phyloP scores from a whole-genome alignment of 2,113 vertebrate genomes.

The Rhinoptilus africanus region DNA sequence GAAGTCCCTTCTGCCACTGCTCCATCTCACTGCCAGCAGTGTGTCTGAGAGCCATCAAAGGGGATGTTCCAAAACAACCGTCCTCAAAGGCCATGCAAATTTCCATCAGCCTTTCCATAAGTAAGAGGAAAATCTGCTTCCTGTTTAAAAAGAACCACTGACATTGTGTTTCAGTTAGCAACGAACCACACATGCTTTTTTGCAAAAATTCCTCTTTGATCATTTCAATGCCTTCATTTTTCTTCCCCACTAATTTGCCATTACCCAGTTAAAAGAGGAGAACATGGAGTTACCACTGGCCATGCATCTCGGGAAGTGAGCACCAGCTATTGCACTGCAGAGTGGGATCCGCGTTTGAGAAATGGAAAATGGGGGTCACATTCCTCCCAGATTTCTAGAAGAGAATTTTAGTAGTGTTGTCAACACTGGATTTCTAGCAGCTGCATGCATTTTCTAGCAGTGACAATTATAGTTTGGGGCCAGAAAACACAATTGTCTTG shows the following conservation, averaged over 20 bases:
- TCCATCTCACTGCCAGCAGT: neutral
- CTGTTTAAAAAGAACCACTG: neutral
- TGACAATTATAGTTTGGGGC: neutral
- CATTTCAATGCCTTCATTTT: conserved; percentile 2
- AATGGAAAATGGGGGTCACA: neutral
- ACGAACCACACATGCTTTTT: conserved; percentile 2
- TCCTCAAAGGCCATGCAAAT: neutral
- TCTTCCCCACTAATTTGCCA: neutral
- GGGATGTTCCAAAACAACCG: neutral
- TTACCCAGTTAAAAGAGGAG: neutral
- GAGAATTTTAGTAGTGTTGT: neutral
- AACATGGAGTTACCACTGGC: neutral
- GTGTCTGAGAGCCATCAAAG: neutral
- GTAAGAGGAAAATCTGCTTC: neutral
- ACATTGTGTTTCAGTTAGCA: conserved; percentile 33
- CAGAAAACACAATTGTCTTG: neutral
- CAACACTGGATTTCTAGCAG: neutral
- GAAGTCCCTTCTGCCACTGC: neutral
- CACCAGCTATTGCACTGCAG: neutral
- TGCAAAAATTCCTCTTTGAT: conserved; percentile 12
- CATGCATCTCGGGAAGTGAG: neutral
- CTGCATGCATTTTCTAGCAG: neutral
- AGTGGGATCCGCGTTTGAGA: neutral
- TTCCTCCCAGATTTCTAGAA: neutral
- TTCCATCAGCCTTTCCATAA: neutral